Base-by-base conservation (phyloP, 2,888 invertebrate species). In the Andrena chrysosceles region DNA sequence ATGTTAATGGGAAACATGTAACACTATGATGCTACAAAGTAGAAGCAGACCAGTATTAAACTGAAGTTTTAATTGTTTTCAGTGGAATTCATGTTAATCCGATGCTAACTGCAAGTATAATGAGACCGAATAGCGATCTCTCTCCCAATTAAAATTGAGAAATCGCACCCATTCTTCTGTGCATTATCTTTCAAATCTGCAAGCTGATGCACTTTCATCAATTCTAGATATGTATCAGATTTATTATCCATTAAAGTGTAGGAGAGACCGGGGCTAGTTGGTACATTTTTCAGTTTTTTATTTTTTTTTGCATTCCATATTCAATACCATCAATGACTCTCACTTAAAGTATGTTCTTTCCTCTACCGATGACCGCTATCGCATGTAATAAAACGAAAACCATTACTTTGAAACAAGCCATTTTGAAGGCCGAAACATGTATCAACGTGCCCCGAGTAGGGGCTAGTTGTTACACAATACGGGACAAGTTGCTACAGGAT, bases 131-230 rank as follows among this genome's bases (percentile, higher is more conserved):
- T 52, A 52, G 52, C 20, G 20, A 20, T 52, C 20, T 52, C 52
- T 56, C 56, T 56, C 10, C 23, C 13, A 23, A 56, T 56, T 56
- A 56, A 56, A 56, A 56, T 26, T 23, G 23, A 56, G 56, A 56
- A 56, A 56, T 26, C 56, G 56, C 23, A 26, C 10, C 10, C 26
- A 23, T 23, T 56, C 26, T 42, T 4, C 42, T 42, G 13, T 42
- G 16, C 16, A 16, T 1, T 42, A 42, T 42, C 42, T 13, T 56
- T 23, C 8, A 10, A 56, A 56, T 20, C 23, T 56, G 56, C 20
- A 4, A 56, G 26, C 56, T 56, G 56, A 23, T 26, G 23, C 10
- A 8, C 10, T 23, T 23, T 8, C 10, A 10, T 56, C 23, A 23
- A 20, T 23, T 10, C 4, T 23, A 56, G 10, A 56, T 20, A 31